Conservation (phyloP, 2,888 invertebrate genomes). For the Boloria selene region DNA sequence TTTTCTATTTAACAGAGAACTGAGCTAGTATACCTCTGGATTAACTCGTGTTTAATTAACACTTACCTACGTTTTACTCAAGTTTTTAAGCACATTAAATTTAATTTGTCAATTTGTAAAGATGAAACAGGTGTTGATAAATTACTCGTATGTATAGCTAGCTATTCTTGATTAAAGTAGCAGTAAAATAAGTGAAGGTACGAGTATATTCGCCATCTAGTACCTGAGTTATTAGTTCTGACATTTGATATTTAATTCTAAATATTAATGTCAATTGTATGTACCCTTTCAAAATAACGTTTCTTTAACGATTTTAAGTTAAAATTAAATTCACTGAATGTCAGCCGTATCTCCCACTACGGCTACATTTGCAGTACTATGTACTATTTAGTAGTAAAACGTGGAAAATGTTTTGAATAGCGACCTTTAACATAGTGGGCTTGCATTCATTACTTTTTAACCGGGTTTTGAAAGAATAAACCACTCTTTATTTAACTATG, state of each 20-base stretch:
- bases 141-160: no score
- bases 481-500: not conserved
- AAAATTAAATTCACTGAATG: slow-evolving; percentile 16
- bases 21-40: no score
- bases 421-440: not conserved
- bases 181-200: no score
- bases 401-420: slow-evolving; percentile 3
- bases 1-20: no score
- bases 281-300: not conserved
- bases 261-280: slow-evolving; percentile 4
- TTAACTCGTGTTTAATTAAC: no score
- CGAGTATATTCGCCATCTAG: no score
- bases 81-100: no score
- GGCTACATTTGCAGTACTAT: not conserved
- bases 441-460: slow-evolving; percentile 7
- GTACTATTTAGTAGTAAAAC: slow-evolving; percentile 15
- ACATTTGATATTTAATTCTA: not conserved
- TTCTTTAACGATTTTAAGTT: slow-evolving; percentile 3
- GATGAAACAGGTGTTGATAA: no score
- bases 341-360: slow-evolving; percentile 9
- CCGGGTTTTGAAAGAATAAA: slow-evolving; percentile 11
- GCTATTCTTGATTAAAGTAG: no score
- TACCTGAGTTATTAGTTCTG: no score
- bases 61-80: no score
- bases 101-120: no score